A percentile compares a stretch with the other conserved stretches of the same genome.
Evolutionary conservation across 2,113 vertebrate species (phyloP).

Genomic region (Noctilio leporinus): DNA sequence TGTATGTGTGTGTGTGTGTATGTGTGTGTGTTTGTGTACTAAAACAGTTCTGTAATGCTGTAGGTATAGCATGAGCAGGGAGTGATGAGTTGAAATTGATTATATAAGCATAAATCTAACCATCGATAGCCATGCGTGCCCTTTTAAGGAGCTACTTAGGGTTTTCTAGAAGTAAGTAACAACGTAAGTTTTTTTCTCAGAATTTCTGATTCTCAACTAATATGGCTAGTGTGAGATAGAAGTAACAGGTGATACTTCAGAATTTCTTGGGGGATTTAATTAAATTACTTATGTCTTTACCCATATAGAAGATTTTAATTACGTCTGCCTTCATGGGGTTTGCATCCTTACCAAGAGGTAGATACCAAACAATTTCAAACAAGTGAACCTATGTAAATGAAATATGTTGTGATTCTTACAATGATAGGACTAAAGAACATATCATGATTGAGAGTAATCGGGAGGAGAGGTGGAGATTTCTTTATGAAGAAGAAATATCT

Average conservation of each 20-base stretch:
- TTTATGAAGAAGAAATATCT: not conserved
- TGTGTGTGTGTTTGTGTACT: not conserved
- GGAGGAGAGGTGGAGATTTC: not conserved
- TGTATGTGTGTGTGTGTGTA: not conserved
- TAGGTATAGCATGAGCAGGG: not conserved
- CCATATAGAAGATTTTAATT: not conserved
- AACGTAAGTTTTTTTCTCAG: not conserved
- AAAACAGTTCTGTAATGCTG: not conserved
- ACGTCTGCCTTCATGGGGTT: not conserved
- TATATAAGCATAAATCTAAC: not conserved
- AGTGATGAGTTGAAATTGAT: not conserved
- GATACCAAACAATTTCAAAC: not conserved
- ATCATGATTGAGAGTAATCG: not conserved
- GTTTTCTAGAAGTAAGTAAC: not conserved
- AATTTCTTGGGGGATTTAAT: not conserved
- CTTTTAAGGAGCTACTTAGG: not conserved
- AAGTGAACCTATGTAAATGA: not conserved
- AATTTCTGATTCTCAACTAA: not conserved
- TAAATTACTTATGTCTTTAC: not conserved
- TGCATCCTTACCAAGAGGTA: not conserved
- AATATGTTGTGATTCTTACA: not conserved
- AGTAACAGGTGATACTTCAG: not conserved
- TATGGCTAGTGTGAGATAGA: not conserved
- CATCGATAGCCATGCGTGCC: not conserved
- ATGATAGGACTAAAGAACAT: not conserved